Base-by-base conservation (phyloP, 2,888 invertebrate species). In the Acrocyrtus sp. region DNA sequence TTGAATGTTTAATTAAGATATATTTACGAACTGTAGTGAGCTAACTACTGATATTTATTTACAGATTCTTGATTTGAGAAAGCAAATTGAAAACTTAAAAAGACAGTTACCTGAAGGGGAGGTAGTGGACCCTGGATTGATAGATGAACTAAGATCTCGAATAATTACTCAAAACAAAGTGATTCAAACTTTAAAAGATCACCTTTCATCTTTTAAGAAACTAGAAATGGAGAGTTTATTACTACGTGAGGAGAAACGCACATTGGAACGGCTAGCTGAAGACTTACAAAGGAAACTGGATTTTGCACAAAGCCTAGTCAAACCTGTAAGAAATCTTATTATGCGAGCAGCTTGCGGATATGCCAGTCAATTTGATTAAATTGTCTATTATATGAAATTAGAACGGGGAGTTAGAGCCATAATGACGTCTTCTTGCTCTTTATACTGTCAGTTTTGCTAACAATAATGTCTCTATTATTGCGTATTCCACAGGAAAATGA, bases 271-370 rank as follows among this genome's bases (percentile, higher is more conserved):
- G 15, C 60, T 72, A 50, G 65, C 70, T 57, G 63, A 61, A 24
- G 77, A 78, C 27, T 56, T 78, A 15, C 19, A 50, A 26, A 56
- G 68, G 19, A 67, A 67, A 51, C 57, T 78, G 34, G 68, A 63
- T 3, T 27, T 75, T 39, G 72, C 80, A 17, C 72, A 80, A 43
- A 67, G 50, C 34, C 24, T 79, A 19, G 68, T 41, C 15, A 75
- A 68, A 54, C 79, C 79, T 3, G 79, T 79, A 61, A 75, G 69
- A 26, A n/a, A n/a, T n/a, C n/a, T n/a, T n/a, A n/a, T n/a, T n/a
- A n/a, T n/a, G n/a, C n/a, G n/a, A n/a, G 29, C 15, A 27, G 19
- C 29, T 6, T 22, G 10, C n/a, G n/a, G n/a, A n/a, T n/a, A n/a
- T n/a, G n/a, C n/a, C n/a, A n/a, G n/a, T n/a, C 22, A 17, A 15